phyloP scores from a whole-genome alignment of 64 coral and sea anemone species.

The Porites australiensis region DNA sequence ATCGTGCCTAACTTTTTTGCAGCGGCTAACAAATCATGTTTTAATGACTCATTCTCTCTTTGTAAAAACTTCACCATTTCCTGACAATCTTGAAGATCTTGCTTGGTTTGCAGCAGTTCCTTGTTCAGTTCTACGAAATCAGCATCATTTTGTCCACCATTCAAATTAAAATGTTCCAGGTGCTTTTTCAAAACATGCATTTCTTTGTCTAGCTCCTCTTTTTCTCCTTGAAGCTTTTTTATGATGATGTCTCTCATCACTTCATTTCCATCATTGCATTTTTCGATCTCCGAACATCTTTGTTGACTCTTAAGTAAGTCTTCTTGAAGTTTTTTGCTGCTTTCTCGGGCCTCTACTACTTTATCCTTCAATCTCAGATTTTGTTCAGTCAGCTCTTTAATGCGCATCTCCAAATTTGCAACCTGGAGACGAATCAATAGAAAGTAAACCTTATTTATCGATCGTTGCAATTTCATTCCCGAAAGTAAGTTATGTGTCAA shows the following conservation, averaged over 20 bases:
- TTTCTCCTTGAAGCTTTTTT: slow-evolving; percentile 24
- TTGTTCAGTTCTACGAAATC: background rate
- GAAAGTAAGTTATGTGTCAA: no score
- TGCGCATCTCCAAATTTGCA: slow-evolving; percentile 18
- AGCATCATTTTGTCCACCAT: background rate
- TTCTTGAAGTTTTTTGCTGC: background rate
- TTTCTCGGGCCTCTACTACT: background rate
- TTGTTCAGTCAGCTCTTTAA: slow-evolving; percentile 39
- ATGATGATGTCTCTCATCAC: slow-evolving; percentile 23
- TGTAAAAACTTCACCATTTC: background rate
- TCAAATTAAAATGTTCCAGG: background rate
- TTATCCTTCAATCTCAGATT: slow-evolving; percentile 31
- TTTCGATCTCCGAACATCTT: slow-evolving; percentile 6
- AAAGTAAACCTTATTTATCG: background rate
- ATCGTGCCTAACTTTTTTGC: slow-evolving; percentile 15
- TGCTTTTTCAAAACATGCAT: slow-evolving; percentile 5
- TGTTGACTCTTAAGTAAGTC: slow-evolving; percentile 1
- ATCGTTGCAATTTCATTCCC: background rate
- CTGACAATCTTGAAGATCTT: slow-evolving; percentile 16
- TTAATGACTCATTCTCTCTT: slow-evolving; percentile 20
- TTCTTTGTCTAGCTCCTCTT: slow-evolving; percentile 23
- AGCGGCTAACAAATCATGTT: slow-evolving; percentile 3
- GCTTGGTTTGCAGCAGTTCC: slow-evolving; percentile 10
- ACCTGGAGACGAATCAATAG: background rate
- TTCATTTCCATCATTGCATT: background rate